Percentiles rank a stretch among this genome's conserved stretches.
phyloP scores from a whole-genome alignment of 2,113 vertebrate species.

The Mugil cephalus region DNA sequence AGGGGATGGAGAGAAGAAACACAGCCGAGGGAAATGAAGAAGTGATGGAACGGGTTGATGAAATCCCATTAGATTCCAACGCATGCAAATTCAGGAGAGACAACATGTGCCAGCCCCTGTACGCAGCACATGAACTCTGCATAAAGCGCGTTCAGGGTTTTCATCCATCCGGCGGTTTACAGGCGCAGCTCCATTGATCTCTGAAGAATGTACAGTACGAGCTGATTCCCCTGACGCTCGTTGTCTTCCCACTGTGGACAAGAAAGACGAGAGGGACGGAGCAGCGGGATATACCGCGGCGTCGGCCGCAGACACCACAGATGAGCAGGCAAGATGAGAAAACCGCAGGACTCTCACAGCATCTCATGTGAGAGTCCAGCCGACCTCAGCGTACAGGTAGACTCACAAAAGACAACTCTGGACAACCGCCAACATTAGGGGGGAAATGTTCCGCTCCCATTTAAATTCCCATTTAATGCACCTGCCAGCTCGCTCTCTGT shows the following conservation, averaged over 20 bases:
- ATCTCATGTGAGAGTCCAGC: constrained; percentile 20
- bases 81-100: constrained; percentile 55
- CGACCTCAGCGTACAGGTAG: constrained; percentile 8
- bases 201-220: constrained; percentile 40
- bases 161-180: constrained; percentile 38
- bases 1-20: constrained; percentile 31
- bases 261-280: constrained; percentile 40
- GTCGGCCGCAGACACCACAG: constrained; percentile 40
- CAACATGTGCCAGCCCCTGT: constrained; percentile 38
- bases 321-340: constrained; percentile 42
- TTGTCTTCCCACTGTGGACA: constrained; percentile 60
- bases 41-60: constrained; percentile 40
- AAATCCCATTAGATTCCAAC: constrained; percentile 50
- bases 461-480: constrained; percentile 54
- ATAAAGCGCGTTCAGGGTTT: constrained; percentile 31
- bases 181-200: constrained; percentile 44
- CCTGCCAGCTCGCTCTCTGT: constrained; percentile 43
- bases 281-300: constrained; percentile 46
- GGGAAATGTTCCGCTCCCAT: constrained; percentile 46
- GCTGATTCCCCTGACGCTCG: constrained; percentile 45
- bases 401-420: constrained; percentile 54
- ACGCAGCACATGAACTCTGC: constrained; percentile 42
- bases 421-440: constrained; percentile 50
- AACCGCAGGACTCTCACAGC: constrained; percentile 20
- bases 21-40: constrained; percentile 39